Evolutionary conservation across 2,113 vertebrate genomes (phyloP), one percentile per base, ranked within the genome.

Genomic region (Misgurnus mizolepis): DNA sequence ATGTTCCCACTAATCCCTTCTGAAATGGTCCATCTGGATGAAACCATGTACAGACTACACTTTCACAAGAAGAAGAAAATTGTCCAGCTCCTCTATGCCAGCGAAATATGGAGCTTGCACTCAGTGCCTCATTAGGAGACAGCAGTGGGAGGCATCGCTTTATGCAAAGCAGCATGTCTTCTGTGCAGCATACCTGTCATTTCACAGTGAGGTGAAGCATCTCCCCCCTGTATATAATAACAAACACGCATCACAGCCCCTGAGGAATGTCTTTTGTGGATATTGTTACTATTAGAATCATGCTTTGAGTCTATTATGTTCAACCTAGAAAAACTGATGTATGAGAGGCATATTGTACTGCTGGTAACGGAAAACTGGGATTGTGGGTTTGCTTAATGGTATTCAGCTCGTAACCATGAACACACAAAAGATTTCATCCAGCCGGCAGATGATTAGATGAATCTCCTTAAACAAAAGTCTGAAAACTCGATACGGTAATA

Each of bases 401-500:
- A n/a, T 8, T 60, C 15, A 4, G 34, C 39, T 68, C 34, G 40
- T n/a, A 58, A 18, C 5, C 39, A 7, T n/a, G 18, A 67, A 61
- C 80, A 85, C 80, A 85, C 65, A 72, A 84, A 65, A 73, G 82
- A 86, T 89, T 88, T 85, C 87, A 76, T 86, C 83, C 74, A 85
- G 85, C 83, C 88, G 87, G 87, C 85, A 88, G 87, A 86, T 85
- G 86, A 85, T 92, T 88, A 90, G 76, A 72, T 73, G 85, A 86
- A 88, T 90, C 60, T 85, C 76, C 78, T 40, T 43, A 76, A 79
- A 77, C 81, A 78, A 74, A 78, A 68, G 58, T 80, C 71, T 6
- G 15, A 69, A 66, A 84, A 85, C 17, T 67, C 34, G 22, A 47
- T 81, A 79, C 78, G 58, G 22, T 78, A 81, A 79, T 82, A 64